Conservation (phyloP, 2,888 invertebrate species). For the Lasioglossum figueresi region DNA sequence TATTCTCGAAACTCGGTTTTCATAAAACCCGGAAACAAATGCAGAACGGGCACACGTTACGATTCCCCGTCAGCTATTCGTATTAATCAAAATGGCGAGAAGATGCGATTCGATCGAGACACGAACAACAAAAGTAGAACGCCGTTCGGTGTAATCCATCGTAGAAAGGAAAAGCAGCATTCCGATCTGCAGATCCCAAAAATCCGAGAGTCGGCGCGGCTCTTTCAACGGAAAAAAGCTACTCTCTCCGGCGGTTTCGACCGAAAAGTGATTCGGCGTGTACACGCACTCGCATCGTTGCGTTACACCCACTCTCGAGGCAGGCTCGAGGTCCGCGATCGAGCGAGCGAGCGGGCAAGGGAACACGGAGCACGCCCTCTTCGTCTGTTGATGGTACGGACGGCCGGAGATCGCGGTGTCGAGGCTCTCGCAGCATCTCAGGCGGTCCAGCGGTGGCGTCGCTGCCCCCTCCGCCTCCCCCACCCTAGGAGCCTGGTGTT, state of each 20-base stretch:
- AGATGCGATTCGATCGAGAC: neutral
- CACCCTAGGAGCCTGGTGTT: conserved; percentile 44
- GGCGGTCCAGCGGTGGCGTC: conserved; percentile 77
- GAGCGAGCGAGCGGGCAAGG: conserved; percentile 3
- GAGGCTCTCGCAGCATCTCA: conserved; percentile 71
- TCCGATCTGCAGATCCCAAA: neutral
- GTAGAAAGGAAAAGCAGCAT: conserved; percentile 2
- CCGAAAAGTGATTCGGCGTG: conserved; percentile 8
- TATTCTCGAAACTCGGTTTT: neutral
- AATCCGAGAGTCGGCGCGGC: neutral
- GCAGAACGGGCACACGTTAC: neutral
- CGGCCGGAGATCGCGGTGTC: conserved; percentile 63
- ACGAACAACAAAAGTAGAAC: neutral
- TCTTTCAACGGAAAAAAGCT: neutral
- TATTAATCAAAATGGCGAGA: neutral
- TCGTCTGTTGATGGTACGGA: conserved; percentile 43
- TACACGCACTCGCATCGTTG: conserved; percentile 22
- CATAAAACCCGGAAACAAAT: neutral
- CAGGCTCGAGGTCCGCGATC: conserved; percentile 7
- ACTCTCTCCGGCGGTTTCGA: neutral
- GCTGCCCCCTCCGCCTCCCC: conserved; percentile 58
- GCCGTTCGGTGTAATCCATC: neutral
- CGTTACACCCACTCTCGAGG: conserved; percentile 36
- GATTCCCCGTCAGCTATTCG: neutral
- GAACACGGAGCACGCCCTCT: conserved; percentile 37